Evolutionary conservation across 2,888 invertebrate genomes (phyloP), one percentile per base, ranked within the genome.

Genomic region (Nomada ferruginata): DNA sequence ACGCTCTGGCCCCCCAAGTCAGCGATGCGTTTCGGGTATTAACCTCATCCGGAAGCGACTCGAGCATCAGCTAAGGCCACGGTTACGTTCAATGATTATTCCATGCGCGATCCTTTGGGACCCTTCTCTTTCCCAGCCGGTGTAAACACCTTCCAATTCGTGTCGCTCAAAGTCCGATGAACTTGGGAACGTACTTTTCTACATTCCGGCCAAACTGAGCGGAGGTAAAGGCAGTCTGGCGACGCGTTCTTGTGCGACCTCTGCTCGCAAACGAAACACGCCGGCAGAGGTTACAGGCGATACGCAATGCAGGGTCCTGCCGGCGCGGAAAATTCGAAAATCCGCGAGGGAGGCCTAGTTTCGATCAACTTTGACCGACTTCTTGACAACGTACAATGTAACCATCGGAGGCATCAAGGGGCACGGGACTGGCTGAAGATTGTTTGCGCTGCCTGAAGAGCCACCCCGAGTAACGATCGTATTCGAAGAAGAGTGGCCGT

Each of bases 11-110:
- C 88, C 87, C 87, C 70, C 69, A 86, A 89, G 85, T 86, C 92
- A 92, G 83, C 92, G 92, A 92, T 91, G 93, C 92, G 92, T 92
- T 93, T 92, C 92, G 92, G 92, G 91, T 92, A 92, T 92, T 92
- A 92, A 93, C 92, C 93, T 92, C 89, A 87, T 88, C 88, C 87
- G 87, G 86, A 88, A 89, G 86, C 81, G 85, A 84, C 88, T 79
- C 89, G 87, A 76, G 87, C 88, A 80, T 80, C 23, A 83, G 75
- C 83, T 88, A 90, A 90, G 90, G 91, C 89, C 89, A 90, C 79
- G 85, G 86, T 85, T 88, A 87, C 81, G 84, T 83, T 86, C 80
- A 66, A 81, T 72, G 84, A 84, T 87, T 84, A 79, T 83, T 87
- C 74, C 64, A 72, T 57, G 66, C 76, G 63, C 71, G 20, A 63